Evolutionary conservation across 2,113 vertebrate species (phyloP).

Genomic region (Uria aalge): DNA sequence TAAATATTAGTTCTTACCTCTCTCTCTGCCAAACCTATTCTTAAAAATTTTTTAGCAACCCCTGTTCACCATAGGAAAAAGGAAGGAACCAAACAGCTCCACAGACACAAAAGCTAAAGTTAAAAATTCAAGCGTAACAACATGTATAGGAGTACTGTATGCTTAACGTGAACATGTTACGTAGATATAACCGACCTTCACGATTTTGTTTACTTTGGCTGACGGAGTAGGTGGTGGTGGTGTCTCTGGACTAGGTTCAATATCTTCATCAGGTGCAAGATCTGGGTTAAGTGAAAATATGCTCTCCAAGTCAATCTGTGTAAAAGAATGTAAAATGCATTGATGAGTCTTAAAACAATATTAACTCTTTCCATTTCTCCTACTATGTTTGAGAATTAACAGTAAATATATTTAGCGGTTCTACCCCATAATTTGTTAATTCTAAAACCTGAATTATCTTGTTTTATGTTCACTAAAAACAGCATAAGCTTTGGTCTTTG

Average conservation of each 20-base stretch:
- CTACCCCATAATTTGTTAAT: neutral
- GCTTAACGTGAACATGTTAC: neutral
- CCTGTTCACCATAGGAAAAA: neutral
- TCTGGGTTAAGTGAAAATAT: slow-evolving; percentile 94
- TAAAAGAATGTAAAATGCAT: neutral
- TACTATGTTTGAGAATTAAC: neutral
- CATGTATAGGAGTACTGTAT: neutral
- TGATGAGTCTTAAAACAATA: neutral
- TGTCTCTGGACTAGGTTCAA: slow-evolving; percentile 84
- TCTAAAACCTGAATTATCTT: neutral
- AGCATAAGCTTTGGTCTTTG: neutral
- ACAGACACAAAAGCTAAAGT: neutral
- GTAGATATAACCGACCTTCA: slow-evolving; percentile 82
- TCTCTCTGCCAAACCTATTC: neutral
- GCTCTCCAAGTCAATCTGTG: slow-evolving; percentile 95
- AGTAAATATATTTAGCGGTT: neutral
- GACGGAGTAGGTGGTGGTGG: slow-evolving; percentile 81
- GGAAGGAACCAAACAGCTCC: neutral
- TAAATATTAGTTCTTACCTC: neutral
- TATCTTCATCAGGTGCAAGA: slow-evolving; percentile 90
- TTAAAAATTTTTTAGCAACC: neutral
- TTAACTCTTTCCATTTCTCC: neutral
- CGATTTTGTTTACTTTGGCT: slow-evolving; percentile 90
- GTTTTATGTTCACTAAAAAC: neutral
- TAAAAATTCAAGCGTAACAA: neutral